Evolutionary conservation across 2,113 vertebrate genomes (phyloP), one percentile per base, ranked within the genome.

Genomic region (Alces alces): DNA sequence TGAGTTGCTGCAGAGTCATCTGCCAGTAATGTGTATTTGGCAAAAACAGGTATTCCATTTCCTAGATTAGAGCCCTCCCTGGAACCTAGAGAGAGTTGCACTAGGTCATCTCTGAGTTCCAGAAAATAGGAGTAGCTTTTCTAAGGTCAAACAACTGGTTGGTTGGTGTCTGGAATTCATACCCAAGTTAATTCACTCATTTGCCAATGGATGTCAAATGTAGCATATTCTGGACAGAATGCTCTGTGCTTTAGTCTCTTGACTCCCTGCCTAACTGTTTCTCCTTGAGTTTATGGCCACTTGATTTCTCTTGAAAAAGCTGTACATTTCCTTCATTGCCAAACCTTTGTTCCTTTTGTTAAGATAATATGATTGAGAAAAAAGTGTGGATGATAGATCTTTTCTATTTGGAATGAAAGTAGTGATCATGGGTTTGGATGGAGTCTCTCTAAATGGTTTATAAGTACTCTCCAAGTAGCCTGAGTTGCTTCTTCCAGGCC

Each of bases 331-430:
- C 57, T 85, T 90, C 25, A 27, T 57, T 85, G 14, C 30, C 64
- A 90, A 66, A 45, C 33, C 5, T 50, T 79, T 85, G 13, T 89
- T 93, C 19, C 19, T 96, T 96, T 96, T 61, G 30, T 95, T 84
- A 85, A 94, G 33, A 64, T 60, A 89, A 47, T 54, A n/a, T 2
- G 4, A 86, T 76, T 14, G 45, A 28, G 36, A 21, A 36, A n/a
- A 92, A 83, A 94, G 28, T 25, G 73, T 28, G 79, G 60, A 28
- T 61, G 80, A 92, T 83, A 47, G 47, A 91, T 94, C n/a, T 78
- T 94, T 98, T 91, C 52, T 57, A 61, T 95, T 85, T 96, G 43
- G 58, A 94, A 66, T 50, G 13, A 96, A 86, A 92, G n/a, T 57
- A n/a, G 57, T 28, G 47, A 86, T 60, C 60, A 2, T 45, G 64